Percentiles rank a stretch among this genome's conserved stretches.
phyloP scores from a whole-genome alignment of 2,113 vertebrate genomes.

The Nerophis lumbriciformis region DNA sequence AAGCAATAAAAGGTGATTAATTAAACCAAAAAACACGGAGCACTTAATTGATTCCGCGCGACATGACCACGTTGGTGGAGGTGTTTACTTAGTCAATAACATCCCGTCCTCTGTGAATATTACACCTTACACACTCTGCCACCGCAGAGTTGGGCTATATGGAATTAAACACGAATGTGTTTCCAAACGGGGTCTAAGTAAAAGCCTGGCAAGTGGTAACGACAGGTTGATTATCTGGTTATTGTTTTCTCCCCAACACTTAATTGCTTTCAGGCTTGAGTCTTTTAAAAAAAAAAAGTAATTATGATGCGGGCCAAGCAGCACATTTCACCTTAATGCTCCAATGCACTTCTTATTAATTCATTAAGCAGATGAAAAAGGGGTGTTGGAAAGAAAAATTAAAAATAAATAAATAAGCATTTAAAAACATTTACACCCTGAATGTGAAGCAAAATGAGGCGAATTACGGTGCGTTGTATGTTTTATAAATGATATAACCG shows the following conservation, averaged over 20 bases:
- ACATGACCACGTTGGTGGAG: conserved; percentile 30
- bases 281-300: conserved; percentile 57
- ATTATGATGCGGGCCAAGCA: conserved; percentile 54
- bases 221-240: conserved; percentile 60
- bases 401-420: not conserved
- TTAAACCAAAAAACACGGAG: conserved; percentile 36
- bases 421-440: not conserved
- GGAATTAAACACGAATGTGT: conserved; percentile 13
- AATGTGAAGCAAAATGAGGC: not conserved
- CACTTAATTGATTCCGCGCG: conserved; percentile 48
- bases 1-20: conserved; percentile 55
- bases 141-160: conserved; percentile 32
- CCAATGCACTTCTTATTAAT: conserved; percentile 49
- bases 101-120: conserved; percentile 43
- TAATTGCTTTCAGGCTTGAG: conserved; percentile 59
- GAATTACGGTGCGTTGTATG: not conserved
- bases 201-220: conserved; percentile 51
- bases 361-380: conserved; percentile 46
- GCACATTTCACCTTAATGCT: conserved; percentile 55
- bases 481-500: not conserved
- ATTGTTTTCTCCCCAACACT: conserved; percentile 50
- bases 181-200: conserved; percentile 39
- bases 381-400: not conserved
- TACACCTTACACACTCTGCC: conserved; percentile 54
- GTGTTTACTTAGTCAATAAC: conserved; percentile 58